A percentile compares a stretch with the other conserved stretches of the same genome.
Evolutionary conservation across 2,797 vertebrate genomes (phyloP).

Genomic region (Melanotaenia parkinsoni): DNA sequence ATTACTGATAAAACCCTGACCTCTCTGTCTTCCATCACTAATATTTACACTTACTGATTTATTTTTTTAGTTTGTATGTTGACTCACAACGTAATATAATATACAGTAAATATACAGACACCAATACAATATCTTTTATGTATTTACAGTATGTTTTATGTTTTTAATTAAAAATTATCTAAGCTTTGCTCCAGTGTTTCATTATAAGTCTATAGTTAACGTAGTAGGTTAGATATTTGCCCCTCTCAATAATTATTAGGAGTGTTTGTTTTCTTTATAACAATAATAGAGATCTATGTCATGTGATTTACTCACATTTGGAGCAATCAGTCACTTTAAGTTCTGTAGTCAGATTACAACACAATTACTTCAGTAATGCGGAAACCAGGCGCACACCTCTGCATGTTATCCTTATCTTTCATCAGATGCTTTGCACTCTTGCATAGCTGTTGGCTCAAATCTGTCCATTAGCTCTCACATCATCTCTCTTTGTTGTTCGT

Average conservation of each 20-base stretch:
- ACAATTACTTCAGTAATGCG: neutral
- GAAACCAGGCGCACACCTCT: constrained; percentile 16
- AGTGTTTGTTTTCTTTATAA: neutral
- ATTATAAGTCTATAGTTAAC: neutral
- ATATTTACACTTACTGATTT: neutral
- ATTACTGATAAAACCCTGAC: neutral
- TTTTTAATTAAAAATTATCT: neutral
- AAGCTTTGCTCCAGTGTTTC: neutral
- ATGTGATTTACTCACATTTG: neutral
- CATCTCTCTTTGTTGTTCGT: constrained; percentile 13
- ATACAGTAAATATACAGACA: too few relatives aligned
- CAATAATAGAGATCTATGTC: neutral
- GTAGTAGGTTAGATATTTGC: neutral
- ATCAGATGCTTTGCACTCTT: neutral
- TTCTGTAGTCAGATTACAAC: neutral
- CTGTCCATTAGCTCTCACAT: neutral
- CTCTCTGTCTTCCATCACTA: neutral
- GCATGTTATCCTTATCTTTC: constrained; percentile 31
- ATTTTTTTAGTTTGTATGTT: neutral
- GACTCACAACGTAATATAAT: neutral
- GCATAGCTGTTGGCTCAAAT: constrained; percentile 15
- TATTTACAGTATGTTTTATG: too few relatives aligned
- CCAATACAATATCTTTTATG: too few relatives aligned
- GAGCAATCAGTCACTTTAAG: neutral
- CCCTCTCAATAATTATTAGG: neutral